These are phyloP conservation scores for Chionoecetes opilio DNA, from an alignment of 1,140 invertebrate species.

Conservation along the genomic window DNA sequence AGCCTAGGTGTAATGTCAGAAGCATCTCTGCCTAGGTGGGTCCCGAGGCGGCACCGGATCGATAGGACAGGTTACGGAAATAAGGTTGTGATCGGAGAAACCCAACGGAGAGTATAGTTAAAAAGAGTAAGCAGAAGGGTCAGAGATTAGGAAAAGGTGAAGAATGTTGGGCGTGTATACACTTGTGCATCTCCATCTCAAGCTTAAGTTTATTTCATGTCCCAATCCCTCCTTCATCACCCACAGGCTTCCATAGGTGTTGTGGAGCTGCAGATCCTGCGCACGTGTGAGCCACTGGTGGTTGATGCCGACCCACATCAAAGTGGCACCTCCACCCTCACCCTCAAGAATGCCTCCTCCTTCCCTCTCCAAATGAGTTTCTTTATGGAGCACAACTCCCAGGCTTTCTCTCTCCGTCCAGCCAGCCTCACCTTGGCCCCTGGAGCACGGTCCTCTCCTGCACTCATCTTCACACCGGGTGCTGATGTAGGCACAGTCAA, in stretches of 20 bases:
- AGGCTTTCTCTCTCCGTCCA: constrained; percentile 49
- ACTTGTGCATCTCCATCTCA: no score
- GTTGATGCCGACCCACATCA: constrained; percentile 17
- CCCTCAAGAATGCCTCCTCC: constrained; percentile 56
- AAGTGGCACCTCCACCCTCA: background rate
- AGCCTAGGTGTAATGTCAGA: no score
- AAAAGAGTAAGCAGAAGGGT: no score
- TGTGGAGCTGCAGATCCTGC: constrained; percentile 46
- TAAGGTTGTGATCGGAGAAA: no score
- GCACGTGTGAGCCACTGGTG: constrained; percentile 35
- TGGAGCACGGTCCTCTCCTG: constrained; percentile 6
- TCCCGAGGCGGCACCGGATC: no score
- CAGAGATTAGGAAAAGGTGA: no score
- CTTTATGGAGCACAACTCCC: background rate
- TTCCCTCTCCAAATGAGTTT: constrained; percentile 58
- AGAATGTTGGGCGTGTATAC: no score
- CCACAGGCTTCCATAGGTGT: constrained; percentile 65
- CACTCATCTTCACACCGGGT: constrained; percentile 54
- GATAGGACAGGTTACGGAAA: no score
- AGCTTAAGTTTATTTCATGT: no score
- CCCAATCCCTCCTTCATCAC: background rate
- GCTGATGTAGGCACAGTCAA: constrained; percentile 50
- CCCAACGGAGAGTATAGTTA: no score
- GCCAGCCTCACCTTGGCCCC: constrained; percentile 37
- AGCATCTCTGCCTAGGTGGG: no score